Evolutionary conservation across 2,113 vertebrate genomes (phyloP).

Genomic region (Pollimyrus isidori): DNA sequence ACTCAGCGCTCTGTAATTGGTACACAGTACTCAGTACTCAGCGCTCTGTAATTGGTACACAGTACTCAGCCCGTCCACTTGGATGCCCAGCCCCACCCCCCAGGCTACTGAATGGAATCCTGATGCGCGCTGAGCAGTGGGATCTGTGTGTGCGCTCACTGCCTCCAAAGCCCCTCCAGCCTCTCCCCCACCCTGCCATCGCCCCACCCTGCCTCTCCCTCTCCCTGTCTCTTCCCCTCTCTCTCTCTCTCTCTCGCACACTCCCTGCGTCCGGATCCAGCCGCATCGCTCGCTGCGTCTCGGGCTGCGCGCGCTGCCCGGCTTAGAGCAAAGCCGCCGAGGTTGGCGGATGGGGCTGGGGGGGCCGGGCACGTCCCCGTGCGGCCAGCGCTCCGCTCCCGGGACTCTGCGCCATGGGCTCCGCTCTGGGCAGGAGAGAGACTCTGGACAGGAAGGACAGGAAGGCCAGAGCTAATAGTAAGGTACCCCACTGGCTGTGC

Average conservation of each 20-base stretch:
- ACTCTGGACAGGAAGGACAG: slow-evolving; percentile 49
- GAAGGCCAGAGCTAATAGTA: slow-evolving; percentile 66
- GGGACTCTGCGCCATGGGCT: slow-evolving; percentile 60
- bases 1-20: background rate
- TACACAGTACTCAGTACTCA: background rate
- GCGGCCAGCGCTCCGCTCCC: slow-evolving; percentile 50
- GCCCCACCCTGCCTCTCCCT: slow-evolving; percentile 24
- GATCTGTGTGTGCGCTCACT: background rate
- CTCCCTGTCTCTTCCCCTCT: slow-evolving; percentile 28
- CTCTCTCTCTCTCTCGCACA: slow-evolving; percentile 9
- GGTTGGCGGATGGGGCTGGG: slow-evolving; percentile 16
- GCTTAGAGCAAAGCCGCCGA: slow-evolving; percentile 28
- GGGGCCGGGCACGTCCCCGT: slow-evolving; percentile 42
- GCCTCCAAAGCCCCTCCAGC: slow-evolving; percentile 14
- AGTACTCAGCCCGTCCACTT: background rate
- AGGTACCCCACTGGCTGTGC: slow-evolving; percentile 55
- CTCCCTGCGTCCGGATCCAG: slow-evolving; percentile 45
- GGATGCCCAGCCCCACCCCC: background rate
- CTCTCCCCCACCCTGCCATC: slow-evolving; percentile 13
- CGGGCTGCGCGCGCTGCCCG: slow-evolving; percentile 30
- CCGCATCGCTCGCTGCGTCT: slow-evolving; percentile 47
- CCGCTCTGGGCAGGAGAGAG: slow-evolving; percentile 60
- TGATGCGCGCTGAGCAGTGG: slow-evolving; percentile 8
- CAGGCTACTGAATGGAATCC: background rate
- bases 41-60: background rate